Base-by-base conservation (phyloP, 2,888 invertebrate genomes). In the Dryadula phaetusa region DNA sequence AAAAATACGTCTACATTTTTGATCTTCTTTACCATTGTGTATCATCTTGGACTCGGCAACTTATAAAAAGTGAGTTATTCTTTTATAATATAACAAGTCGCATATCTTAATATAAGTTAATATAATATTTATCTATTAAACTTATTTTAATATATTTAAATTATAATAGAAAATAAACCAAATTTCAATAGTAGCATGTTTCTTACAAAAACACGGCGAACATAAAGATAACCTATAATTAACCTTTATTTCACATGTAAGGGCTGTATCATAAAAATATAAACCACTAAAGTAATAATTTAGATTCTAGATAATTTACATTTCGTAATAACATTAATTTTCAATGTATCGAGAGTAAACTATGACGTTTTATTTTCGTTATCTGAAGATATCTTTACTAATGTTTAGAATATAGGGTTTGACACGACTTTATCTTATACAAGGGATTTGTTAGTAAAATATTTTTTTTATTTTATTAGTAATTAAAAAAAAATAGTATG, bases 201-300 rank as follows among this genome's bases (percentile, higher is more conserved):
- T 6, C 6, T 16, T 37, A 6, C 10, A 12, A 10, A 52, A 18
- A 32, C 10, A 12, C 8, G 10, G 10, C 28, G 16, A 32, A 28
- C 28, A 5, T 12, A 25, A 28, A 16, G 28, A 52, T 52, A 52
- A 52, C 52, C 52, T 52, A 52, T 28, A 52, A n/a, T n/a, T 32
- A 28, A 16, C 16, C 2, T 52, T 28, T 16, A 12, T 16, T 52
- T 28, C 28, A 52, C 28, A 32, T 52, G 52, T 52, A 16, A 16
- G n/a, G 4, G 8, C 52, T 28, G 28, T 8, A 8, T 49, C 28
- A 52, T 32, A 32, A 6, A 6, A 1, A 10, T 10, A n/a, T 32
- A 16, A n/a, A 52, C 52, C 52, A 32, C n/a, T n/a, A 32, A 52
- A 16, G 14, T 49, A 3, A 32, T 28, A 1, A n/a, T n/a, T 49